Evolutionary conservation across 2,113 vertebrate species (phyloP), one percentile per base, ranked within the genome.

Genomic region (Terrapene triunguis): DNA sequence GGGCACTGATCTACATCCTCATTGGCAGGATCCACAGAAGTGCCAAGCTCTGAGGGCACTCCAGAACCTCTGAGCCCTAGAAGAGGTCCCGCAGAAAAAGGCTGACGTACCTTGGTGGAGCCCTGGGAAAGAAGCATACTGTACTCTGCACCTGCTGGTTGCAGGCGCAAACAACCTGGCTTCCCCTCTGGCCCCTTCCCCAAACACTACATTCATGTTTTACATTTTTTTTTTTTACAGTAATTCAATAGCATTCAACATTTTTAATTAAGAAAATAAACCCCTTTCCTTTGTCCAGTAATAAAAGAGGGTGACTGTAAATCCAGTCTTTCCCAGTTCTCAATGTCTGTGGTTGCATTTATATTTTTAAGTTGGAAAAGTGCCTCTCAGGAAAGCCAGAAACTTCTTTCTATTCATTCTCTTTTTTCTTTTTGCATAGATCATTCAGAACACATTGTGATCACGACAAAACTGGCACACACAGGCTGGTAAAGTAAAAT

Each of bases 371-470:
- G 93, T 74, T 89, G 89, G 81, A 87, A 96, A 95, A 93, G 50
- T 59, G 92, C 89, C 96, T 93, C 89, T 95, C 92, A 97, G 96
- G 93, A 94, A 96, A 96, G 59, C 84, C 88, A 85, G 95, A n/a
- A 96, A 95, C 54, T 82, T 54, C 84, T 91, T 84, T 89, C 80
- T 95, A 85, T 88, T 96, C 78, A 84, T 84, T 91, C 89, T 95
- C 85, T 90, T 25, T 84, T 78, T 78, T 83, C 78, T 92, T 96
- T 95, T 89, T 89, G 82, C 85, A 27, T 4, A 62, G 65, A 38
- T 82, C 87, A 65, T 88, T 88, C 87, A 59, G 24, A 85, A 38
- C 82, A 95, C 21, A 78, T 92, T 92, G 87, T 17, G 87, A 83
- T 82, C 80, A 74, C 32, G 82, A 90, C 87, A 84, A 59, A 90